phyloP scores from a whole-genome alignment of 2,113 vertebrate species.

The Onychorhynchus coronatus region DNA sequence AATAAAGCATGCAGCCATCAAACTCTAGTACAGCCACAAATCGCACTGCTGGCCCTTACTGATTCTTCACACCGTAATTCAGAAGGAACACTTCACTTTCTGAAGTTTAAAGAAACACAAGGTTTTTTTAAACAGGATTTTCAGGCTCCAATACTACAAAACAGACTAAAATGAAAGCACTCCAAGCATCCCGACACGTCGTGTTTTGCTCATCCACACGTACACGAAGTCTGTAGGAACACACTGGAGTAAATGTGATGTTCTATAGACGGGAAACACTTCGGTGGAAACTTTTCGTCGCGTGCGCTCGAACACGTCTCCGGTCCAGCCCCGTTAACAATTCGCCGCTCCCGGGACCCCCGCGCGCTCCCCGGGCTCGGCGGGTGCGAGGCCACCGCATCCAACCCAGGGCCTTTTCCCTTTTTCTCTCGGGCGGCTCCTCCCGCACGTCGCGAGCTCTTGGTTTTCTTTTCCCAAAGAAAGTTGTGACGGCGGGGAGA shows the following conservation, averaged over 20 bases:
- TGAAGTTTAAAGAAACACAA: background rate
- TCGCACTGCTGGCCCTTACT: background rate
- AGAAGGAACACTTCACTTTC: background rate
- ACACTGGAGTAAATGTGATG: background rate
- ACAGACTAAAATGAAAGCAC: background rate
- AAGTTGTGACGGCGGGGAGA: background rate
- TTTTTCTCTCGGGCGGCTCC: background rate
- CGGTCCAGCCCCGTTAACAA: rapidly evolving
- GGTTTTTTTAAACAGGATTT: background rate
- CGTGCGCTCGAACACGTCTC: background rate
- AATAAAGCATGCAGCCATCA: background rate
- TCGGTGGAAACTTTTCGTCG: background rate
- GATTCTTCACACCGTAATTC: background rate
- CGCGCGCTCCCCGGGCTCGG: background rate
- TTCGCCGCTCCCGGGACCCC: rapidly evolving
- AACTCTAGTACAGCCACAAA: background rate
- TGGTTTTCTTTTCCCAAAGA: background rate
- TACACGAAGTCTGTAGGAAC: background rate
- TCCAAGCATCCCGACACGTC: background rate
- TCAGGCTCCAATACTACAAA: background rate
- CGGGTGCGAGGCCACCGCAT: background rate
- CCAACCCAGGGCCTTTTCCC: background rate
- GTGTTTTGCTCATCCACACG: background rate
- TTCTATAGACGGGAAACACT: background rate
- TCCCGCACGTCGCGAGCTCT: background rate